A percentile compares a stretch with the other conserved stretches of the same genome.
phyloP scores from a whole-genome alignment of 2,888 invertebrate species.

The Crioceris asparagi region DNA sequence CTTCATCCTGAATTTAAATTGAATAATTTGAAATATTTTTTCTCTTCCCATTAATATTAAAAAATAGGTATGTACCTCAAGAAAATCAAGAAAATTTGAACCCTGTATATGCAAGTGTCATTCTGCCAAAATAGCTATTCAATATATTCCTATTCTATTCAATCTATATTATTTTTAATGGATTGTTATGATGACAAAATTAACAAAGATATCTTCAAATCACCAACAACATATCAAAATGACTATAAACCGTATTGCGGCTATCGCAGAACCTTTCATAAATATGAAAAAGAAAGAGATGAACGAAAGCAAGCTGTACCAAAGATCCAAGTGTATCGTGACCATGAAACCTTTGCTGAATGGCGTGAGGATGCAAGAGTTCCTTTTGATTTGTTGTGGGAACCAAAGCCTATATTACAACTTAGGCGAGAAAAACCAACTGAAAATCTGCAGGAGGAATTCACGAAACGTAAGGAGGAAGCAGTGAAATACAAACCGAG shows the following conservation, averaged over 20 bases:
- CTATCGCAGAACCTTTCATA: constrained; percentile 9
- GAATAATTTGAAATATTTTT: too few species aligned
- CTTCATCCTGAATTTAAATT: constrained; percentile 16
- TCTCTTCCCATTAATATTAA: too few species aligned
- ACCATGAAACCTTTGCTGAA: constrained; percentile 28
- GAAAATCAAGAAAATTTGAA: too few species aligned
- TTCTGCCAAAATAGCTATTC: too few species aligned
- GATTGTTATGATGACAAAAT: constrained; percentile 23
- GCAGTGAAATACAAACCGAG: constrained; percentile 30
- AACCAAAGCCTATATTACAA: constrained; percentile 29
- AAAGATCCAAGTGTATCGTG: constrained; percentile 12
- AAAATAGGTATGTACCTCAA: too few species aligned
- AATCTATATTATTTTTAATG: too few species aligned
- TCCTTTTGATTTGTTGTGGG: constrained; percentile 31
- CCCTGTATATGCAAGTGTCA: too few species aligned
- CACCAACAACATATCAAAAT: constrained; percentile 26
- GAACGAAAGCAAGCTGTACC: constrained; percentile 18
- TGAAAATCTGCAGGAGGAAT: too few species aligned
- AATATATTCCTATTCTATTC: too few species aligned
- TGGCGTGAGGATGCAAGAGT: constrained; percentile 24
- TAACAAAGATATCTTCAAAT: constrained; percentile 24
- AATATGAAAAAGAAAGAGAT: constrained; percentile 15
- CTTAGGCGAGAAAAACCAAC: constrained; percentile 25
- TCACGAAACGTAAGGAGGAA: too few species aligned
- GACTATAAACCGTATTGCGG: constrained; percentile 25